phyloP scores from a whole-genome alignment of 2,113 vertebrate species.

The Elanoides forficatus region DNA sequence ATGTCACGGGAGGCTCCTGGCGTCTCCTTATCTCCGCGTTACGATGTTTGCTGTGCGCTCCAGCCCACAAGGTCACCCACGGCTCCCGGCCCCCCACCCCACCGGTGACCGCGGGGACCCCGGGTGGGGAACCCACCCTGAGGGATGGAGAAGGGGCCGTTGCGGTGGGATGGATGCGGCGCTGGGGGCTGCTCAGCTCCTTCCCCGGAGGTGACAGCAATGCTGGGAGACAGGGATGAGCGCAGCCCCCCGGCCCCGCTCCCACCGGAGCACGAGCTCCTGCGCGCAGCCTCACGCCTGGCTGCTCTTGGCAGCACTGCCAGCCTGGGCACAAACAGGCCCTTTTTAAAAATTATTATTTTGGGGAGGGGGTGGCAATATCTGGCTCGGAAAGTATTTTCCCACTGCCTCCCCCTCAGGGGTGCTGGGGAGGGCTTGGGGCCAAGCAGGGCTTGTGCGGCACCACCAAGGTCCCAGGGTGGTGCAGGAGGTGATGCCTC shows the following conservation, averaged over 20 bases:
- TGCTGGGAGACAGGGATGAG: not conserved
- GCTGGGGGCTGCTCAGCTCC: not conserved
- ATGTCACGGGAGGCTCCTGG: conserved; percentile 79
- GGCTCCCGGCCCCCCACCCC: conserved; percentile 51
- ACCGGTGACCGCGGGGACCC: not conserved
- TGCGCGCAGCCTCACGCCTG: not conserved
- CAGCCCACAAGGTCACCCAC: conserved; percentile 77
- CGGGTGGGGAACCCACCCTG: accelerated
- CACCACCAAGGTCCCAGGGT: accelerated
- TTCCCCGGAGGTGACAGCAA: not conserved
- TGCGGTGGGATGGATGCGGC: not conserved
- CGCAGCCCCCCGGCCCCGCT: accelerated
- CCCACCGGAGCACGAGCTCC: not conserved
- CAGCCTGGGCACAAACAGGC: not conserved
- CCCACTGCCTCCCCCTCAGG: not conserved
- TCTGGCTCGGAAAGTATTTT: not conserved
- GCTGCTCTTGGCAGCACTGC: not conserved
- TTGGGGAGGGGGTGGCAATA: not conserved
- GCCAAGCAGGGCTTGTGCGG: not conserved
- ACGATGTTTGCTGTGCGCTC: conserved; percentile 76
- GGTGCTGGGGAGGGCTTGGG: not conserved
- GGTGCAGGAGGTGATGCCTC: not conserved
- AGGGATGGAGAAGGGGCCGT: not conserved
- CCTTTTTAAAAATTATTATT: not conserved
- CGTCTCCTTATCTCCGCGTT: conserved; percentile 85